phyloP scores from a whole-genome alignment of 2,797 vertebrate genomes.

The Pangasius mekongensis region DNA sequence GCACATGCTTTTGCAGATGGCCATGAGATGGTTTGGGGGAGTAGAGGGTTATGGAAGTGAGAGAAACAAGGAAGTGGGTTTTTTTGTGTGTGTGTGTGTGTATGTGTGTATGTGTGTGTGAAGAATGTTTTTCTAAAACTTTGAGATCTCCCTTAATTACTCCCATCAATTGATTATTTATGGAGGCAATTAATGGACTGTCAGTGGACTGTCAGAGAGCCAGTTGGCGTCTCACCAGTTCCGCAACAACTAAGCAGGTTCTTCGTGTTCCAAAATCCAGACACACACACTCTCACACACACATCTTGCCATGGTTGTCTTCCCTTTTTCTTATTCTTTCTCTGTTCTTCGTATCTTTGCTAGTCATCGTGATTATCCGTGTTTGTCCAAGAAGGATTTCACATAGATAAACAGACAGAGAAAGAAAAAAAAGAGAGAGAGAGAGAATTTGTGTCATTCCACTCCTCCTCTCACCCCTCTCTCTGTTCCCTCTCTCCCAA shows the following conservation, averaged over 20 bases:
- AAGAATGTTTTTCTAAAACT: conserved; percentile 56
- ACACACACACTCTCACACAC: conserved; percentile 34
- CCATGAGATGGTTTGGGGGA: conserved; percentile 22
- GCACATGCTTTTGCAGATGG: conserved; percentile 27
- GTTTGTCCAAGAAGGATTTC: conserved; percentile 29
- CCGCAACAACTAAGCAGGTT: conserved; percentile 46
- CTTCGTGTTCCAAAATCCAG: conserved; percentile 37
- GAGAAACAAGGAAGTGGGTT: conserved; percentile 15
- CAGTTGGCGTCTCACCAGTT: conserved; percentile 57
- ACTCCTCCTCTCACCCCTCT: background rate
- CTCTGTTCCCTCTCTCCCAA: conserved; percentile 42
- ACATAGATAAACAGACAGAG: background rate
- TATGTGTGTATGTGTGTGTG: conserved; percentile 28
- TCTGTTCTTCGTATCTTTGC: conserved; percentile 25
- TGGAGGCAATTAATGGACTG: conserved; percentile 60
- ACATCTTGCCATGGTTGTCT: conserved; percentile 23
- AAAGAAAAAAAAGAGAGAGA: background rate
- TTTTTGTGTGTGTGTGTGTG: conserved; percentile 22
- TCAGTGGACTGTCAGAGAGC: conserved; percentile 56
- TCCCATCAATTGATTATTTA: conserved; percentile 65
- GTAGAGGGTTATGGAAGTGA: conserved; percentile 29
- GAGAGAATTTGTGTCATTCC: conserved; percentile 1
- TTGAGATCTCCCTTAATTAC: conserved; percentile 61
- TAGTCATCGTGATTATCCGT: conserved; percentile 6
- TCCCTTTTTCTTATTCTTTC: conserved; percentile 14